A percentile compares a stretch with the other conserved stretches of the same genome.
These are phyloP conservation scores for Brachypterus glaber DNA, from an alignment of 2,888 invertebrate genomes.

Conservation along the genomic window DNA sequence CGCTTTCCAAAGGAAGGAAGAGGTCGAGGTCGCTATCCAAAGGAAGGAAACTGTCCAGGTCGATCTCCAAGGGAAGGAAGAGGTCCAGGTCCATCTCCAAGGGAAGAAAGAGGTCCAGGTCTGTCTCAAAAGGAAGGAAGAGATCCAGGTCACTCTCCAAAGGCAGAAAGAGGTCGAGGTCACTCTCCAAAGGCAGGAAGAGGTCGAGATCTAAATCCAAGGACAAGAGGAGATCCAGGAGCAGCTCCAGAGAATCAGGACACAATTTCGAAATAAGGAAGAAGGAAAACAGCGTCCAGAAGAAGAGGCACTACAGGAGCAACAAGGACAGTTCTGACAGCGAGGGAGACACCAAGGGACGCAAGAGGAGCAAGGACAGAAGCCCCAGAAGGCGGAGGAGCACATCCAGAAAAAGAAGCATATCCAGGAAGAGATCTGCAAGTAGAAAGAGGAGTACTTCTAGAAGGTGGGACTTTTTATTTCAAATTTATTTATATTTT, in stretches of 20 bases:
- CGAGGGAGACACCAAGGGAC: conserved; percentile 36
- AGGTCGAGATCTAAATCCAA: conserved; percentile 17
- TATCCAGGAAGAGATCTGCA: conserved; percentile 35
- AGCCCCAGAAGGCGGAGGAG: conserved; percentile 38
- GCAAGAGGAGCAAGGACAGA: conserved; percentile 33
- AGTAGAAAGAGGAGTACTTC: conserved; percentile 29
- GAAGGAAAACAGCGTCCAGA: conserved; percentile 74
- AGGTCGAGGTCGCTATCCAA: conserved; percentile 25
- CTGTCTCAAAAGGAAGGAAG: conserved; percentile 10
- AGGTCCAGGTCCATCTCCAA: conserved; percentile 16
- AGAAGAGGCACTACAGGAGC: conserved; percentile 80
- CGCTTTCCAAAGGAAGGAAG: too few species aligned
- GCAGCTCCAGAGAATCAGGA: conserved; percentile 26
- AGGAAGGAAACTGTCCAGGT: too few species aligned
- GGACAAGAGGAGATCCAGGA: conserved; percentile 18
- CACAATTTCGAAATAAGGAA: conserved; percentile 60
- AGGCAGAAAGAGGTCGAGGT: conserved; percentile 4
- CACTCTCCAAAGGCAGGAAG: conserved; percentile 14
- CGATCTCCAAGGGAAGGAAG: conserved; percentile 7
- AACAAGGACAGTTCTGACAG: conserved; percentile 58
- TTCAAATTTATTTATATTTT: conserved; percentile 5
- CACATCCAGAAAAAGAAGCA: conserved; percentile 41
- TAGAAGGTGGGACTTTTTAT: conserved; percentile 29
- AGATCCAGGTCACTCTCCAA: conserved; percentile 10
- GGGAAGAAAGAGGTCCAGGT: conserved; percentile 2